Evolutionary conservation across 2,113 vertebrate genomes (phyloP).

Genomic region (Tragelaphus strepsiceros): DNA sequence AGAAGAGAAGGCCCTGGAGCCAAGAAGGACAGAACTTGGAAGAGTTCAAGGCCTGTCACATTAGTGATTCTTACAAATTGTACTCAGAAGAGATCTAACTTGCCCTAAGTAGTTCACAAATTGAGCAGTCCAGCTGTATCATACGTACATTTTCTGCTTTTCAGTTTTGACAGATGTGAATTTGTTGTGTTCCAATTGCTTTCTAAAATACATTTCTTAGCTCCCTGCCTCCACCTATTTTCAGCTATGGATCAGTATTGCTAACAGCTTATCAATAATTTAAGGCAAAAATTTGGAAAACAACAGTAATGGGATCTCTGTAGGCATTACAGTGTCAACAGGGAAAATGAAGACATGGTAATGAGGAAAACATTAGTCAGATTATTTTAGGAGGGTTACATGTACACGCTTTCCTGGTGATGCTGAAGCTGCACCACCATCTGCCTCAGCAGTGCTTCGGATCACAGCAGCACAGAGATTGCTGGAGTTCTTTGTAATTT

Average conservation of each 20-base stretch:
- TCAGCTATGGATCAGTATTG: neutral
- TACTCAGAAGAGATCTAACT: slow-evolving; percentile 8
- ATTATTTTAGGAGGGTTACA: neutral
- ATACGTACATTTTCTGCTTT: neutral
- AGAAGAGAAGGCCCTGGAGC: neutral
- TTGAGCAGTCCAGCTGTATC: neutral
- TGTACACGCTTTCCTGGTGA: neutral
- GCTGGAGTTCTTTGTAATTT: neutral
- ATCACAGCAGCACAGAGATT: neutral
- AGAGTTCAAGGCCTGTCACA: neutral
- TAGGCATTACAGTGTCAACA: neutral
- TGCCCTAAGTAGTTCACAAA: neutral
- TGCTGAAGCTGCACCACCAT: neutral
- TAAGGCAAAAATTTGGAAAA: slow-evolving; percentile 34
- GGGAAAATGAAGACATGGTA: neutral
- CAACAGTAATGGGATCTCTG: slow-evolving; percentile 25
- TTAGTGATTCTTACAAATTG: neutral
- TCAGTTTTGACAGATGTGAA: neutral
- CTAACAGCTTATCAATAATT: slow-evolving; percentile 31
- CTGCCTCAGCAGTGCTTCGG: neutral
- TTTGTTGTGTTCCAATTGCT: neutral
- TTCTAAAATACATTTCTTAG: neutral
- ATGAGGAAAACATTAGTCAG: neutral
- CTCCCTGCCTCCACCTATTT: neutral
- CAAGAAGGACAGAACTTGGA: neutral